Evolutionary conservation across 2,113 vertebrate species (phyloP).

Genomic region (Casuarius casuarius): DNA sequence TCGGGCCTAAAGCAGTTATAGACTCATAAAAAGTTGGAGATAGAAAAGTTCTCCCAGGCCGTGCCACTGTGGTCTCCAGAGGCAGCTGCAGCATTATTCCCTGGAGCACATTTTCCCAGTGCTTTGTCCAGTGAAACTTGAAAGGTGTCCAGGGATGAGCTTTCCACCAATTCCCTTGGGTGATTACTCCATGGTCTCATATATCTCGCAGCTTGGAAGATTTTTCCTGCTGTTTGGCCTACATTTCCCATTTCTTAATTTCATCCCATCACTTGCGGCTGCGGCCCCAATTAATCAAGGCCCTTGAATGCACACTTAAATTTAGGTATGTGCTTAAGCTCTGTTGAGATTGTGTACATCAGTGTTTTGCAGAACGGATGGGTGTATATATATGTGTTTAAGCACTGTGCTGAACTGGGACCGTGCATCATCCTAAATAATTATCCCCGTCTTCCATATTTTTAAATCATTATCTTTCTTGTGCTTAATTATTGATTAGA

Average conservation of each 20-base stretch:
- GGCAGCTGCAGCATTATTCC: slow-evolving; percentile 12
- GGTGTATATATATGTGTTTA: not conserved
- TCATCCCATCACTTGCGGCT: slow-evolving; percentile 12
- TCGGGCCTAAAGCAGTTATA: not conserved
- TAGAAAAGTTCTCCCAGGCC: not conserved
- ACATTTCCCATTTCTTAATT: slow-evolving; percentile 43
- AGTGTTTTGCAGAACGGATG: not conserved
- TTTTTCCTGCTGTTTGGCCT: slow-evolving; percentile 41
- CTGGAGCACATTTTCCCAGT: not conserved
- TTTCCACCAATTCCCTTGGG: slow-evolving; percentile 47
- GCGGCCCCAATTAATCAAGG: slow-evolving; percentile 35
- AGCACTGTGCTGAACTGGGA: not conserved
- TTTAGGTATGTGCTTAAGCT: not conserved
- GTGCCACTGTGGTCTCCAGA: not conserved
- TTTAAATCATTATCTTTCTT: slow-evolving; percentile 24
- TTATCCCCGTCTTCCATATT: slow-evolving; percentile 15
- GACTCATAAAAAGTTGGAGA: not conserved
- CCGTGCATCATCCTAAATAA: slow-evolving; percentile 41
- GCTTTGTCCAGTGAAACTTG: slow-evolving; percentile 22
- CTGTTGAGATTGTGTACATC: fast-evolving
- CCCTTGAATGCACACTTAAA: not conserved
- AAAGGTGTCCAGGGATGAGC: slow-evolving; percentile 40
- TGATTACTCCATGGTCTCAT: slow-evolving; percentile 7
- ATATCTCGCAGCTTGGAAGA: not conserved
- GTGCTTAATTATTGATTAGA: slow-evolving; percentile 49